Evolutionary conservation across 2,113 vertebrate species (phyloP).

Genomic region (Setophaga kirtlandii): DNA sequence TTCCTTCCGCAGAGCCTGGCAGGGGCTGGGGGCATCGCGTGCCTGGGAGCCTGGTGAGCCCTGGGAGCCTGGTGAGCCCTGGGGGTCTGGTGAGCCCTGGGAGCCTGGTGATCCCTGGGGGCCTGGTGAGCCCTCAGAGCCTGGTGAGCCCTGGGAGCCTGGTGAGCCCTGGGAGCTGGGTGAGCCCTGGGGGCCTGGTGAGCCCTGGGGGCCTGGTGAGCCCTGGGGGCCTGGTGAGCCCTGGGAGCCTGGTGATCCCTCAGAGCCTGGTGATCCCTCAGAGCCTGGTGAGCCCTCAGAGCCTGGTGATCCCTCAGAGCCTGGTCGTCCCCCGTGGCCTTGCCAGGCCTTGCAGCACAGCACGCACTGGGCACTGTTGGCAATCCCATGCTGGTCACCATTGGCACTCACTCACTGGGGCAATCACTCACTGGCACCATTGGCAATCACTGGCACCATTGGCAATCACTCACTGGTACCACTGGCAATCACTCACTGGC

Average conservation of each 20-base stretch:
- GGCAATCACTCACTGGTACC: not conserved
- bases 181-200: fast-evolving
- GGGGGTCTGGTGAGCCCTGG: fast-evolving
- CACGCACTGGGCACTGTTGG: not conserved
- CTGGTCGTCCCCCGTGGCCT: not conserved
- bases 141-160: fast-evolving
- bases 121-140: no score
- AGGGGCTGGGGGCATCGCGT: fast-evolving
- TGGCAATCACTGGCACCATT: no score
- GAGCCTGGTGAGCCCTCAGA: no score
- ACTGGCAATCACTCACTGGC: no score
- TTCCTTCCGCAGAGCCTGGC: fast-evolving
- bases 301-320: no score
- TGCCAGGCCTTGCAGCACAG: not conserved
- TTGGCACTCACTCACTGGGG: no score
- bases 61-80: fast-evolving
- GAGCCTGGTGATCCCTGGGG: fast-evolving
- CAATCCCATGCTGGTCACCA: no score
- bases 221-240: fast-evolving
- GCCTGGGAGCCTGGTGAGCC: fast-evolving
- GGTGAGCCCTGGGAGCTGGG: not conserved
- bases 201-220: fast-evolving
- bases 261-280: fast-evolving
- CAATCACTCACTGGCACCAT: no score
- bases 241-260: no score